A percentile compares a stretch with the other conserved stretches of the same genome.
Conservation (phyloP, 92 coral and sea anemone genomes). For the Actinernus sp. region DNA sequence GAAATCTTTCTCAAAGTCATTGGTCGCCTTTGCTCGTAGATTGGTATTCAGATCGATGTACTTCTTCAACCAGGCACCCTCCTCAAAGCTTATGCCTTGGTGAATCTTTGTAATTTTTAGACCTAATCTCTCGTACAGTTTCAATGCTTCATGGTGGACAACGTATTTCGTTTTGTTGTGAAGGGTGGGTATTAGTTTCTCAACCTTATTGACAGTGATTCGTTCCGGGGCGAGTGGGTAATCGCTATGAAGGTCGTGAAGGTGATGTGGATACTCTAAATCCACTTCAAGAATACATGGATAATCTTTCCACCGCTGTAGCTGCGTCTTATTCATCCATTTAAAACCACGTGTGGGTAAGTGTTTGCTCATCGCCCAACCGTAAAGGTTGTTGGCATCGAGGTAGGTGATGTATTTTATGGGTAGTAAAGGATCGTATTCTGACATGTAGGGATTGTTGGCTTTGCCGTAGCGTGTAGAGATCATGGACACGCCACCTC, state of each 20-base stretch:
- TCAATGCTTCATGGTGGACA: slow-evolving; percentile 25
- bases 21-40: slow-evolving; percentile 32
- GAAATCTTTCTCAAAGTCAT: slow-evolving; percentile 49
- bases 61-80: slow-evolving; percentile 38
- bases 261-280: too few relatives aligned
- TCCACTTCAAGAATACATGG: slow-evolving; percentile 54
- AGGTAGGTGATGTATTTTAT: slow-evolving; percentile 26
- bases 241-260: too few relatives aligned
- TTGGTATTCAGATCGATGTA: slow-evolving; percentile 47
- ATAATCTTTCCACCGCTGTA: slow-evolving; percentile 4
- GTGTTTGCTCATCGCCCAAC: slow-evolving; percentile 38
- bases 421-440: slow-evolving; percentile 15
- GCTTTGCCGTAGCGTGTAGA: slow-evolving; percentile 20
- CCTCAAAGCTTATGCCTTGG: slow-evolving; percentile 37
- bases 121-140: slow-evolving; percentile 16
- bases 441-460: slow-evolving; percentile 24
- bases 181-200: slow-evolving; percentile 33
- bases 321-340: slow-evolving; percentile 25
- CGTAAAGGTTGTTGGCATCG: slow-evolving; percentile 29
- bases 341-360: slow-evolving; percentile 21
- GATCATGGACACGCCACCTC: slow-evolving; percentile 47
- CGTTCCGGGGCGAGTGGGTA: slow-evolving; percentile 46
- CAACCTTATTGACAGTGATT: background rate
- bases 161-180: slow-evolving; percentile 30
- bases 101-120: slow-evolving; percentile 39